Evolutionary conservation across 2,113 vertebrate genomes (phyloP), one percentile per base, ranked within the genome.

Genomic region (Sceloporus tristichus): DNA sequence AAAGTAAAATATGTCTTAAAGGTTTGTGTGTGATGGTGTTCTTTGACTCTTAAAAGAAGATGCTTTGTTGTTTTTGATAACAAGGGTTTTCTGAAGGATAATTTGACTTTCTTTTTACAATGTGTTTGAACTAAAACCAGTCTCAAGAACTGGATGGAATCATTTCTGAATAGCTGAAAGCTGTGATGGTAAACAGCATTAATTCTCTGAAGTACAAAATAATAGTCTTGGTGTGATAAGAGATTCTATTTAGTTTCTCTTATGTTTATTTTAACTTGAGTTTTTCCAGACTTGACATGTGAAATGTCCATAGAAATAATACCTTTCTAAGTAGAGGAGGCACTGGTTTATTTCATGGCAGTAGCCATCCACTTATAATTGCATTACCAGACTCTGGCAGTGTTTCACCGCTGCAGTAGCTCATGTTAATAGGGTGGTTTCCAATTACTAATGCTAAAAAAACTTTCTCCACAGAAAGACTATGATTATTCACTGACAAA

Each of bases 391-490:
- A 88, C 10, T 92, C 59, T 89, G 91, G 86, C 73, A 94, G 53
- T 88, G 86, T 94, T 94, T 96, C 92, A 94, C 87, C 93, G 88
- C 91, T 95, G 79, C 62, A 80, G 81, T 94, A 93, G 92, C 70
- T 94, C 89, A 87, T 83, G 79, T n/a, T 94, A 92, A 92, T 89
- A 86, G 68, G 85, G 19, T 82, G 76, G 88, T 93, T 94, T 94
- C 93, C 84, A 91, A 74, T 94, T 94, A 90, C 94, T 94, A 92
- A 94, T 93, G 89, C 23, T 90, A 92, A 95, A 56, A 94, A 90
- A 80, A 70, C 87, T 79, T 93, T 88, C 85, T 89, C 29, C 85
- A 86, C 90, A 92, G 92, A 90, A 92, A 88, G 75, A 94, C 85
- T 59, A 87, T 71, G 59, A 90, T 94, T 88, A 29, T 85, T 90